These are phyloP conservation scores for Rhamnusium bicolor DNA, from an alignment of 2,888 invertebrate species.

Conservation along the genomic window DNA sequence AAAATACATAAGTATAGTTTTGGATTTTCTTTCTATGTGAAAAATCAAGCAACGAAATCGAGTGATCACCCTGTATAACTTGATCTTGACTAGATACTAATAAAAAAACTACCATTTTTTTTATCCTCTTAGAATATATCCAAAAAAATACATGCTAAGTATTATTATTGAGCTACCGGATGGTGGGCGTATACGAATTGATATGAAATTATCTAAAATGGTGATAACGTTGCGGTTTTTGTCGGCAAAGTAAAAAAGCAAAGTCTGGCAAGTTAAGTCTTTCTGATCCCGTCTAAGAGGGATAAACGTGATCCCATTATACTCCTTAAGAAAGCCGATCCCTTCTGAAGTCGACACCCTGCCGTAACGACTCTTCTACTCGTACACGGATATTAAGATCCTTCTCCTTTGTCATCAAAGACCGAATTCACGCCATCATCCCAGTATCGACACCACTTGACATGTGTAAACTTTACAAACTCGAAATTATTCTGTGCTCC, in stretches of 20 bases:
- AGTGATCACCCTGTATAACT: too few relatives aligned
- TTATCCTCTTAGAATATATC: too few relatives aligned
- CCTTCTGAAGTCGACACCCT: slow-evolving; percentile 70
- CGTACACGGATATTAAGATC: slow-evolving; percentile 69
- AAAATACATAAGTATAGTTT: too few relatives aligned
- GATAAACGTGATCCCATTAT: slow-evolving; percentile 72
- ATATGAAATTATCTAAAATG: slow-evolving; percentile 35
- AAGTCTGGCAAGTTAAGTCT: slow-evolving; percentile 67
- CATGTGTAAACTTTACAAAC: slow-evolving; percentile 67
- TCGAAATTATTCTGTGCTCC: slow-evolving; percentile 62
- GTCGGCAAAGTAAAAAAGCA: slow-evolving; percentile 60
- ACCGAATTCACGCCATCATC: slow-evolving; percentile 61
- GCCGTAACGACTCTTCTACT: slow-evolving; percentile 64
- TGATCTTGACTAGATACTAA: too few relatives aligned
- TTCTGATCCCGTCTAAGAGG: slow-evolving; percentile 70
- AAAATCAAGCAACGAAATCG: too few relatives aligned
- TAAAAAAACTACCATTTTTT: too few relatives aligned
- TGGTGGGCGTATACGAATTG: neutral
- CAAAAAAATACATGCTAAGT: too few relatives aligned
- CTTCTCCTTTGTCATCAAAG: slow-evolving; percentile 68
- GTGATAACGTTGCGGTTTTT: slow-evolving; percentile 38
- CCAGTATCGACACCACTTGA: slow-evolving; percentile 68
- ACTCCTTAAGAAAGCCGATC: slow-evolving; percentile 71
- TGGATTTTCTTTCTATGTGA: too few relatives aligned
- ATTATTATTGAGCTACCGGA: neutral